Base-by-base conservation (phyloP, 1,140 invertebrate species). In the Sweltsa coloradensis region DNA sequence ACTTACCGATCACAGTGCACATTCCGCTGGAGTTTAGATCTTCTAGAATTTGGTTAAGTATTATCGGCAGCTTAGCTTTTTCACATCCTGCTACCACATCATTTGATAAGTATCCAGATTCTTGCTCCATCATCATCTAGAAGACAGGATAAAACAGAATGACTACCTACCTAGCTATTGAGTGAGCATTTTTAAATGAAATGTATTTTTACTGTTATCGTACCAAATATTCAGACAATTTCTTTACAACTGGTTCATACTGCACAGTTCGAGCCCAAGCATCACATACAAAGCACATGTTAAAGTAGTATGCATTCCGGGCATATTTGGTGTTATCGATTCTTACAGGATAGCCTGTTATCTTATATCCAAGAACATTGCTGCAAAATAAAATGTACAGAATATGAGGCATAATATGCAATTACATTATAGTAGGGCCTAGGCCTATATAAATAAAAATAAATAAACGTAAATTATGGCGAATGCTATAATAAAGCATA, bases 241-340 rank as follows among this genome's bases (percentile, higher is more conserved):
- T 95, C 56, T 88, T 91, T 0, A 96, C 85, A 34, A 95, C 84
- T 0, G 86, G 78, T 62, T 96, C 92, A 70, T 94, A 96, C 56
- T 91, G 87, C 2, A 90, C 83, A 13, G 89, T 91, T 43, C 87
- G 76, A 0, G 87, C 82, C 68, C 82, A 82, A 25, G 82, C 79
- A 57, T 93, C 85, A 62, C 89, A 96, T 0, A 96, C 90, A 66
- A 97, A 94, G 62, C 92, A 96, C 3, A 96, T 64, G 67, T 97
- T 97, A 64, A 97, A 97, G 44, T 94, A 83, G 55, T 91, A 86
- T 22, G 88, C 85, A 71, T 97, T 97, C 51, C 94, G 71, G n/a
- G 81, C 78, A 72, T 97, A 97, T 56, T 89, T 88, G 41, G 83
- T 75, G 59, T 90, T 80, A 55, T 90, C 83, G 46, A 97, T 92